Evolutionary conservation across 2,113 vertebrate genomes (phyloP), one percentile per base, ranked within the genome.

Genomic region (Myotis yumanensis): DNA sequence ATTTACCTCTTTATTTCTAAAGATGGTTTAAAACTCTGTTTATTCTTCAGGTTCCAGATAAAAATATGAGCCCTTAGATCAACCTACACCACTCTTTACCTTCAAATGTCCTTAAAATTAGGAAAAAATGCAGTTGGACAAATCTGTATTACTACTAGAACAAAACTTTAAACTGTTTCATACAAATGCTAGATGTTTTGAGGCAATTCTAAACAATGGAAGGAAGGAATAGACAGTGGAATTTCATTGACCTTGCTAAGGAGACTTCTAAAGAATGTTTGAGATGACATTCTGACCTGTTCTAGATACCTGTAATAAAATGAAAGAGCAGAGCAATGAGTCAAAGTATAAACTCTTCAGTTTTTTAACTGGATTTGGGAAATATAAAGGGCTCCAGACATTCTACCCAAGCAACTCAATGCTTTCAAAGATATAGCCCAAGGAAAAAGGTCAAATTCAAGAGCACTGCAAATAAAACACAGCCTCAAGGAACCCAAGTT

Each of bases 381-480:
- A 86, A 75, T 52, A 7, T 80, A 77, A 94, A 89, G 37, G 10
- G 3, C 23, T 12, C 12, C n/a, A 46, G 51, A 81, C 11, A 85
- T n/a, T 51, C 72, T 77, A 91, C 82, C 37, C 40, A 93, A 79
- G n/a, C 30, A 83, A 92, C 57, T 68, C 16, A 52, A 17, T 57
- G 48, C 30, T 90, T 54, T 93, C 82, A 93, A 91, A 91, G 54
- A 94, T 4, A 85, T 9, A 82, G 73, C 77, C 77, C 87, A 54
- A 80, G 80, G 81, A 30, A 71, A 77, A 93, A 79, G 57, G 90
- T 93, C 80, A 90, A 76, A 93, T 52, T 84, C 57, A 77, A 77
- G 72, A 83, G 54, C 22, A n/a, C 14, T 59, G 30, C 51, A 93
- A 90, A 92, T 73, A 62, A 66, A 94, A 76, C 22, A 54, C 62